Evolutionary conservation across 2,888 invertebrate species (phyloP).

Genomic region (Gastrophysa polygoni): DNA sequence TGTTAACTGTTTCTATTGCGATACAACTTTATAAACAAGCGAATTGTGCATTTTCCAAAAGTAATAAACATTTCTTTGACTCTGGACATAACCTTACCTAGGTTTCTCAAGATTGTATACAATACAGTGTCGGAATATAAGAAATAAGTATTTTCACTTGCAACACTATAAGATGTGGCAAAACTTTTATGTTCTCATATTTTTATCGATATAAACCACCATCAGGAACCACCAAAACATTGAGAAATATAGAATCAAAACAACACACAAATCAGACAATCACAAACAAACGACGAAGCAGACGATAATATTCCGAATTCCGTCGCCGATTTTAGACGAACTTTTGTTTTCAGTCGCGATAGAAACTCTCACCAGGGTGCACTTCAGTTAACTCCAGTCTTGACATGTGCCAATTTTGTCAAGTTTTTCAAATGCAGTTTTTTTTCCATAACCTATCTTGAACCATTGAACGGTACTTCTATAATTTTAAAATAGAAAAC

Average conservation of each 20-base stretch:
- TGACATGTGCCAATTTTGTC: constrained; percentile 17
- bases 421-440: constrained; percentile 29
- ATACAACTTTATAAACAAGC: constrained; percentile 14
- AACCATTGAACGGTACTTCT: too few relatives aligned
- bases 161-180: too few relatives aligned
- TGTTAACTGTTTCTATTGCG: neutral
- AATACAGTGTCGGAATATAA: too few relatives aligned
- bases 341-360: neutral
- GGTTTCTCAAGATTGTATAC: too few relatives aligned
- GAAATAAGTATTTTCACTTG: too few relatives aligned
- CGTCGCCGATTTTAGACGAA: neutral
- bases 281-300: neutral
- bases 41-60: neutral
- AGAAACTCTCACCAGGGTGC: neutral
- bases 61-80: neutral
- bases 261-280: neutral
- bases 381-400: neutral
- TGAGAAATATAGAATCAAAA: neutral
- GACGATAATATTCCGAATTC: neutral
- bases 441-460: constrained; percentile 20
- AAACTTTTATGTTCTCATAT: neutral
- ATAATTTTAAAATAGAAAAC: constrained; percentile 17
- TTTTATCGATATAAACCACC: too few relatives aligned
- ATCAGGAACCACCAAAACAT: neutral
- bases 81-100: constrained; percentile 31